Percentiles rank a stretch among this genome's conserved stretches.
phyloP scores from a whole-genome alignment of 2,797 vertebrate species.

The Pampus argenteus region DNA sequence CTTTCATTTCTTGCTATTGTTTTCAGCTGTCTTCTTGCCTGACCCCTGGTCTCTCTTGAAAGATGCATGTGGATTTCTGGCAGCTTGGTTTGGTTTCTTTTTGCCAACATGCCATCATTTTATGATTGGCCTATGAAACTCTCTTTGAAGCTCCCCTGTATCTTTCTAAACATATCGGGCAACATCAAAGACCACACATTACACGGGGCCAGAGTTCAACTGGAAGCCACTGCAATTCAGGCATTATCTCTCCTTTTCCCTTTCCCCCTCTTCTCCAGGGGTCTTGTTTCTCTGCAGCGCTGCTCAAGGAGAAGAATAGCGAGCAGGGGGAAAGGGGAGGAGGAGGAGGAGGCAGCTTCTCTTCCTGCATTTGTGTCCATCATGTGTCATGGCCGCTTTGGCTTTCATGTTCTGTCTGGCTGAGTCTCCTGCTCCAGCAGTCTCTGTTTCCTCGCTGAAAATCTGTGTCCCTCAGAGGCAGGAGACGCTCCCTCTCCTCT shows the following conservation, averaged over 20 bases:
- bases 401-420: constrained; percentile 85
- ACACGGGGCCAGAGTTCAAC: constrained; percentile 60
- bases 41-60: constrained; percentile 70
- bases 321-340: neutral
- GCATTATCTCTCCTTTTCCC: constrained; percentile 26
- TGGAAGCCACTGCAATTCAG: constrained; percentile 41
- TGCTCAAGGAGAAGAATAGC: constrained; percentile 37
- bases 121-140: constrained; percentile 43
- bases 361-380: constrained; percentile 79
- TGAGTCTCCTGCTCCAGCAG: constrained; percentile 84
- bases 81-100: constrained; percentile 49
- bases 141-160: constrained; percentile 60
- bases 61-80: constrained; percentile 77
- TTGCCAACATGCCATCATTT: constrained; percentile 50
- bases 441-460: constrained; percentile 75
- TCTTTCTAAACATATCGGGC: constrained; percentile 52
- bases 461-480: constrained; percentile 82
- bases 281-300: constrained; percentile 27
- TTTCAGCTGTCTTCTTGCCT: constrained; percentile 72
- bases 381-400: constrained; percentile 83
- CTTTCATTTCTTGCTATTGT: constrained; percentile 80
- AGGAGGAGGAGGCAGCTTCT: constrained; percentile 41
- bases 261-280: constrained; percentile 15
- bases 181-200: constrained; percentile 67
- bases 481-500: constrained; percentile 63